phyloP scores from a whole-genome alignment of 1,140 invertebrate species.

The Laupala kohalensis region DNA sequence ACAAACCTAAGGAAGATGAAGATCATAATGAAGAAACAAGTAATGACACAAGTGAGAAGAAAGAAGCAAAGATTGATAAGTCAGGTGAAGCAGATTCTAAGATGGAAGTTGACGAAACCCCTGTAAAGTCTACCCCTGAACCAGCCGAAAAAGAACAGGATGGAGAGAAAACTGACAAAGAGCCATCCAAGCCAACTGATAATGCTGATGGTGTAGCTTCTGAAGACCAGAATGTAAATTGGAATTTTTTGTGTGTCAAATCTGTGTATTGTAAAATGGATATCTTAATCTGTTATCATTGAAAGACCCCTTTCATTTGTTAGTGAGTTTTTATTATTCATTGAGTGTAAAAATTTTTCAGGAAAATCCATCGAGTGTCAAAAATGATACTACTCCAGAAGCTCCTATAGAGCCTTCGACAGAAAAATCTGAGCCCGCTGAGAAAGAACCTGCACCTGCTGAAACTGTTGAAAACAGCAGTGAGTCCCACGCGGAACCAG shows the following conservation, averaged over 20 bases:
- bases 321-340: neutral
- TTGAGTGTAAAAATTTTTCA: neutral
- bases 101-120: conserved; percentile 1
- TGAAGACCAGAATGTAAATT: neutral
- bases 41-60: neutral
- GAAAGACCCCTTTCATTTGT: neutral
- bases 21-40: neutral
- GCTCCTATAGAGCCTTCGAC: neutral
- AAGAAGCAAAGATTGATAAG: neutral
- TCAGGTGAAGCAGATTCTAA: neutral
- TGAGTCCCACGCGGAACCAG: neutral
- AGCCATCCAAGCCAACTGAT: neutral
- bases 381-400: neutral
- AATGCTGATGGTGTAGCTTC: neutral
- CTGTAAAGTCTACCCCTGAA: neutral
- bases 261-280: neutral
- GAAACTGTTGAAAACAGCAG: neutral
- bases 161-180: neutral
- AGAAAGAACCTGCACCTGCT: neutral
- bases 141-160: neutral
- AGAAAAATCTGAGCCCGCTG: neutral
- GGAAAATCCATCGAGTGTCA: neutral
- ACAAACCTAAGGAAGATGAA: conserved; percentile 4
- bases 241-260: neutral
- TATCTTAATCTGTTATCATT: neutral